Evolutionary conservation across 2,797 vertebrate species (phyloP), one percentile per base, ranked within the genome.

Genomic region (Sebastes kiyomatsui): DNA sequence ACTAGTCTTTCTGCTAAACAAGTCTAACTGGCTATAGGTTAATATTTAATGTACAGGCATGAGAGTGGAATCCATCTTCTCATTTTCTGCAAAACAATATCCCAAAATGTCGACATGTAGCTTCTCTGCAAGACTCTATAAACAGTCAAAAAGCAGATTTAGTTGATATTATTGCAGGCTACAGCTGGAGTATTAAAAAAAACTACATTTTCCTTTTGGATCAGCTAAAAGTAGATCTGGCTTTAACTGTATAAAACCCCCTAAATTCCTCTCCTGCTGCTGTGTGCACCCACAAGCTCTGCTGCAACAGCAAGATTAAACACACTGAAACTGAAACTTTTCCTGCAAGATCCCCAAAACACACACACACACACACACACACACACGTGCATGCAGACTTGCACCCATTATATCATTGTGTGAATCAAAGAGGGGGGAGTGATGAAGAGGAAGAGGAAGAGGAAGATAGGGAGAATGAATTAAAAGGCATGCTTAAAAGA

Each of bases 321-420:
- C 65, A 70, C 84, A 67, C 69, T 46, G 76, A 72, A 86, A 91
- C 83, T 66, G 32, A 90, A 92, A 93, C 88, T 92, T 92, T 89
- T 81, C 81, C 88, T 79, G 66, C 79, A 6, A 60, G 58, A 74
- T 35, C 75, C 75, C 70, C 69, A 61, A 79, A 67, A 76, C 77
- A 35, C 77, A 35, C 33, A 35, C 33, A 72, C 75, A 77, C 58
- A 62, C 33, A 76, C 72, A 72, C 77, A 72, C 75, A 77, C 58
- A 64, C 5, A 6, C 12, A 14, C 11, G 12, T 14, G 12, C 35
- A 38, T 13, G 35, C 62, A 80, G 79, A 82, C 61, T 71, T 58
- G 13, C 72, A 64, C 73, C 71, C 73, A 62, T 71, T 62, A 81
- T 42, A 77, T 54, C 77, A 59, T 49, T 52, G 66, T 60, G 82